phyloP scores from a whole-genome alignment of 2,888 invertebrate genomes.

The Sinelater perroti region DNA sequence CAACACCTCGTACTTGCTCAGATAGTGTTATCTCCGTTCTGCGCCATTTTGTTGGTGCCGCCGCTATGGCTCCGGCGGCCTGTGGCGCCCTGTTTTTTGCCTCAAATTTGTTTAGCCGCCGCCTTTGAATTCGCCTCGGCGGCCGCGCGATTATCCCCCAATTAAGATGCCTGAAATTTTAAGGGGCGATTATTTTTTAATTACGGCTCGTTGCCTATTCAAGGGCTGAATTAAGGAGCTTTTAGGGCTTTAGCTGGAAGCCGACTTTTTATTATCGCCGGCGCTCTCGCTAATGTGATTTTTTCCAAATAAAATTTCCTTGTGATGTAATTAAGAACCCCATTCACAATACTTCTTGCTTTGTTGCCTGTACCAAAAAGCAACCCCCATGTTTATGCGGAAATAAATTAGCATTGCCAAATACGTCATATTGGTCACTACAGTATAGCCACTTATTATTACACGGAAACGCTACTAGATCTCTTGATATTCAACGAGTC shows the following conservation, averaged over 20 bases:
- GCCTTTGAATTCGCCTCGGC: no score
- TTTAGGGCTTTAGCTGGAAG: slow-evolving; percentile 35
- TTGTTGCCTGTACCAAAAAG: no score
- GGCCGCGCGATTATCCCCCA: slow-evolving; percentile 27
- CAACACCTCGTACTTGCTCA: slow-evolving; percentile 45
- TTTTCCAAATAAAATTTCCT: slow-evolving; percentile 20
- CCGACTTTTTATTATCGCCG: slow-evolving; percentile 38
- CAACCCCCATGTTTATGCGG: no score
- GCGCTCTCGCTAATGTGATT: slow-evolving; percentile 29
- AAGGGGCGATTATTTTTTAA: slow-evolving; percentile 41
- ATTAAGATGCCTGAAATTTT: slow-evolving; percentile 29
- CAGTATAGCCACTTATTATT: no score
- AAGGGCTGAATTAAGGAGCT: slow-evolving; percentile 28
- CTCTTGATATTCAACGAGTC: no score
- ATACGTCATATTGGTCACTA: no score
- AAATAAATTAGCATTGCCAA: no score
- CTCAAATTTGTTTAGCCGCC: no score
- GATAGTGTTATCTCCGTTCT: slow-evolving; percentile 22
- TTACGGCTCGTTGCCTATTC: slow-evolving; percentile 37
- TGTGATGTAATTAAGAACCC: no score
- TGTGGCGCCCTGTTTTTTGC: background rate
- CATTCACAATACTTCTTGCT: no score
- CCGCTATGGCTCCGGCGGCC: background rate
- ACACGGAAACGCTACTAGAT: no score
- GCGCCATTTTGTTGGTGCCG: slow-evolving; percentile 23